Evolutionary conservation across 1,140 invertebrate genomes (phyloP).

Genomic region (Zaprionus kolodkinae): DNA sequence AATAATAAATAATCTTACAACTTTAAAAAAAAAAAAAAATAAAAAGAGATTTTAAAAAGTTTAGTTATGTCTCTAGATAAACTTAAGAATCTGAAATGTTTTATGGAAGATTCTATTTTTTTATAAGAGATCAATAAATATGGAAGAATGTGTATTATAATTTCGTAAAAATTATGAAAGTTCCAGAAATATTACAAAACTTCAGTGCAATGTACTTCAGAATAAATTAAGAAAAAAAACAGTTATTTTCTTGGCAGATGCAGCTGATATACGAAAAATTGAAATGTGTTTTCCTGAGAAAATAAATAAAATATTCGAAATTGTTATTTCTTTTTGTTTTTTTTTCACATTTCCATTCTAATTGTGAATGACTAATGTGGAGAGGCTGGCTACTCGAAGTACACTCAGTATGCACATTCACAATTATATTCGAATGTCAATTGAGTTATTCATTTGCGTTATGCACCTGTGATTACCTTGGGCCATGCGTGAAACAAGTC

Average conservation of each 20-base stretch:
- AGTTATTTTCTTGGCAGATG: no score
- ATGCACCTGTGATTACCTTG: conserved; percentile 50
- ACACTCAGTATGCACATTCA: not conserved
- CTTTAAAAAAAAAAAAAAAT: no score
- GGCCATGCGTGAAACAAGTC: conserved; percentile 53
- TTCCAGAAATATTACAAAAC: no score
- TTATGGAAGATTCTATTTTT: no score
- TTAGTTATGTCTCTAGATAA: no score
- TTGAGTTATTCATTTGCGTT: conserved; percentile 25
- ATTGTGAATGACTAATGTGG: conserved; percentile 4
- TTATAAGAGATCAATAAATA: not conserved
- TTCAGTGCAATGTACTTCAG: no score
- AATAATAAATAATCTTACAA: no score
- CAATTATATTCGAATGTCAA: conserved; percentile 22
- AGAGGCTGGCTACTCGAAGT: not conserved
- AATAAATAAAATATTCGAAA: not conserved
- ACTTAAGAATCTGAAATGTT: no score
- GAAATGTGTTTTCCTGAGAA: not conserved
- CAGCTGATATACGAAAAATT: not conserved
- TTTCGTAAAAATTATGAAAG: not conserved
- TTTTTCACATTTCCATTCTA: conserved; percentile 27
- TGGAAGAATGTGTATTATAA: not conserved
- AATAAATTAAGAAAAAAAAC: conserved; percentile 1
- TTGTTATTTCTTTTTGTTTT: not conserved
- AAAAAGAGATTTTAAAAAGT: no score